Evolutionary conservation across 2,888 invertebrate species (phyloP).

Genomic region (Mythimna lalbum): DNA sequence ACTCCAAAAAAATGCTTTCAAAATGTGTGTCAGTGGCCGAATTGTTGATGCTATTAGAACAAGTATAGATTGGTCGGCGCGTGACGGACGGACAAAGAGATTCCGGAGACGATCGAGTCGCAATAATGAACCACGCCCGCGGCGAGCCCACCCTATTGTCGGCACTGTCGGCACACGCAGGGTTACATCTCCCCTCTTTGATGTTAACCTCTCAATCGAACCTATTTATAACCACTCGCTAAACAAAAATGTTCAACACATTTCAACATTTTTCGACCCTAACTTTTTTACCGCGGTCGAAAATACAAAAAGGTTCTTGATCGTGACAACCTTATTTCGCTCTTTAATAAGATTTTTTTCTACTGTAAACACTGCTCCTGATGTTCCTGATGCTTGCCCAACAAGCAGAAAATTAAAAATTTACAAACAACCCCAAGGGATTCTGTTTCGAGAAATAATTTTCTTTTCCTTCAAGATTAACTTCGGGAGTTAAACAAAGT

Average conservation of each 20-base stretch:
- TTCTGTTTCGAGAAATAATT: slow-evolving; percentile 75
- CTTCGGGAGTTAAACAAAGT: slow-evolving; percentile 73
- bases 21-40: too few species aligned
- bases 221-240: slow-evolving; percentile 65
- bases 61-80: slow-evolving; percentile 74
- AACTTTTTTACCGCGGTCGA: slow-evolving; percentile 49
- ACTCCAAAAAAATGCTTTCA: too few species aligned
- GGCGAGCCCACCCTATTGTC: slow-evolving; percentile 72
- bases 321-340: slow-evolving; percentile 77
- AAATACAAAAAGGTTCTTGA: slow-evolving; percentile 66
- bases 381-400: slow-evolving; percentile 80
- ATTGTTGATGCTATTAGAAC: slow-evolving; percentile 73
- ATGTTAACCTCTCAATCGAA: slow-evolving; percentile 76
- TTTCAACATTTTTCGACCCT: slow-evolving; percentile 24
- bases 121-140: slow-evolving; percentile 79
- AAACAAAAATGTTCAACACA: slow-evolving; percentile 55
- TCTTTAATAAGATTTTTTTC: slow-evolving; percentile 76
- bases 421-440: slow-evolving; percentile 77
- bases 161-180: slow-evolving; percentile 58
- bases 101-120: slow-evolving; percentile 74
- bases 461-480: slow-evolving; percentile 75
- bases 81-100: slow-evolving; percentile 82
- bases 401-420: slow-evolving; percentile 86
- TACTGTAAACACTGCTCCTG: slow-evolving; percentile 79
- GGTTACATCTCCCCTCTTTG: slow-evolving; percentile 72